Conservation (phyloP, 2,888 invertebrate genomes). For the Ypsolopha sequella region DNA sequence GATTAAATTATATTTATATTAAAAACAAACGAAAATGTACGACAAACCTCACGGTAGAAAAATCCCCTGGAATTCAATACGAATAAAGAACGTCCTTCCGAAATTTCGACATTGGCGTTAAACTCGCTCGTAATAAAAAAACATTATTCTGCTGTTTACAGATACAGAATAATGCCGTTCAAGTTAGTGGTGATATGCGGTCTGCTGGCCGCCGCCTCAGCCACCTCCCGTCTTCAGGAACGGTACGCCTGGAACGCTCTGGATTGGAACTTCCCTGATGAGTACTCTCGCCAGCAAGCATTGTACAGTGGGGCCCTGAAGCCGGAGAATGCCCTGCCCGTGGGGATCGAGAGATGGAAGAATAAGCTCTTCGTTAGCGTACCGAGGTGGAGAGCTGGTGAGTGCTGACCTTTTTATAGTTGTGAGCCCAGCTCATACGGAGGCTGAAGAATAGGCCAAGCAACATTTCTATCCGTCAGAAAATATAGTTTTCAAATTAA, state of each 20-base stretch:
- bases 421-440: neutral
- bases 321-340: conserved; percentile 84
- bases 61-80: neutral
- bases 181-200: conserved; percentile 20
- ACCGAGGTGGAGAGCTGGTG: conserved; percentile 85
- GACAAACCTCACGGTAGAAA: neutral
- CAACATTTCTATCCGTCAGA: too few relatives aligned
- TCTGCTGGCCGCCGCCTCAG: conserved; percentile 36
- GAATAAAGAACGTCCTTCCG: too few relatives aligned
- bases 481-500: too few relatives aligned
- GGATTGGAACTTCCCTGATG: conserved; percentile 81
- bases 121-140: neutral
- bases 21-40: neutral
- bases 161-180: neutral
- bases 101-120: neutral
- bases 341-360: conserved; percentile 85
- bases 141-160: neutral
- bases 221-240: conserved; percentile 73
- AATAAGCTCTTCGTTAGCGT: conserved; percentile 87
- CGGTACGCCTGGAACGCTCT: conserved; percentile 81
- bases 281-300: conserved; percentile 72
- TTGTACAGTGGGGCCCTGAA: conserved; percentile 75
- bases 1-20: too few relatives aligned
- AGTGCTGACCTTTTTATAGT: conserved; percentile 20
- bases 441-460: too few relatives aligned